Percentiles rank a stretch among this genome's conserved stretches.
Conservation (phyloP, 1,140 invertebrate species). For the Habropoda laboriosa region DNA sequence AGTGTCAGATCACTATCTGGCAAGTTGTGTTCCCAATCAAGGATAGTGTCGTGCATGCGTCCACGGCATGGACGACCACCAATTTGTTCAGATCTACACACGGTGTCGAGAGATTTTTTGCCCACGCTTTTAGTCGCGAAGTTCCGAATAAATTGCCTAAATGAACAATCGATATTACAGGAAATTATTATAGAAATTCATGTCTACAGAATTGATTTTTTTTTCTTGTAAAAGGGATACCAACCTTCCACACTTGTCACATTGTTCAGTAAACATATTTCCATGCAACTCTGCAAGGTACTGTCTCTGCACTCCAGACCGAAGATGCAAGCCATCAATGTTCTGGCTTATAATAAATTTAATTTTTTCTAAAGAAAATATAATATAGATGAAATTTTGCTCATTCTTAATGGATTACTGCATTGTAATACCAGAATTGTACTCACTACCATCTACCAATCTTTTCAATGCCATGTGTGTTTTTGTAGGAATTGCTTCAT, state of each 20-base stretch:
- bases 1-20: constrained; percentile 94
- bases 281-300: constrained; percentile 97
- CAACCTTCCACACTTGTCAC: constrained; percentile 94
- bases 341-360: constrained; percentile 98
- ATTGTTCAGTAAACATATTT: constrained; percentile 98
- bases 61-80: constrained; percentile 91
- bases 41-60: constrained; percentile 93
- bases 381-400: background rate
- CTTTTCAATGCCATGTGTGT: constrained; percentile 96
- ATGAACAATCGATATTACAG: constrained; percentile 60
- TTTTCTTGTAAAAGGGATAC: constrained; percentile 40
- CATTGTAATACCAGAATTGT: background rate
- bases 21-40: constrained; percentile 99
- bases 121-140: constrained; percentile 94
- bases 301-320: constrained; percentile 91
- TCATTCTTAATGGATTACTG: too few relatives aligned
- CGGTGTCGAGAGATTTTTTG: constrained; percentile 91
- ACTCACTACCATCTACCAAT: constrained; percentile 86
- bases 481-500: constrained; percentile 94
- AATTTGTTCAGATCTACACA: constrained; percentile 86
- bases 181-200: background rate
- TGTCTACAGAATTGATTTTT: constrained; percentile 5
- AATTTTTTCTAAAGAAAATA: constrained; percentile 84
- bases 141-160: constrained; percentile 91
- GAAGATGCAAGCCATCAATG: constrained; percentile 98